phyloP scores from a whole-genome alignment of 2,888 invertebrate genomes.

The Neoascia interrupta region DNA sequence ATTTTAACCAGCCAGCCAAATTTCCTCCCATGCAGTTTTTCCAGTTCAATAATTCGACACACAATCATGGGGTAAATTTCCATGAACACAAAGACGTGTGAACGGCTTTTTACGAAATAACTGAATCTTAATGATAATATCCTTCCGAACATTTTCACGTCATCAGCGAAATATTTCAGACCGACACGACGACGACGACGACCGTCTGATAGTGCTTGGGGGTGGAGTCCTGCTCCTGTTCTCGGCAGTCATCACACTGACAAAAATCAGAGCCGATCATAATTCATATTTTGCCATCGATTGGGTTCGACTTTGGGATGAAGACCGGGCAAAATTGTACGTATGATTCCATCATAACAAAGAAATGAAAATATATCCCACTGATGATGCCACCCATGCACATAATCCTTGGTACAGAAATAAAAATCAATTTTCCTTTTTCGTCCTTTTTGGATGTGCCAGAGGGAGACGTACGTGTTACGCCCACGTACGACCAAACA shows the following conservation, averaged over 20 bases:
- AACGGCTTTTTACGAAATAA: conserved; percentile 22
- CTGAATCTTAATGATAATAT: conserved; percentile 33
- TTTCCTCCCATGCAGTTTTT: conserved; percentile 16
- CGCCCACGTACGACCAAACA: neutral
- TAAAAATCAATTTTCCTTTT: conserved; percentile 46
- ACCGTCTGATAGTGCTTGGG: no score
- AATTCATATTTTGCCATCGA: conserved; percentile 8
- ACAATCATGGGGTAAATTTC: conserved; percentile 18
- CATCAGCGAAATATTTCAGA: conserved; percentile 38
- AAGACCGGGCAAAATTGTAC: conserved; percentile 15
- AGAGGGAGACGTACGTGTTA: neutral
- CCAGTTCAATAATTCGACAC: conserved; percentile 43
- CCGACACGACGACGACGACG: no score
- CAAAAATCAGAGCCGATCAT: conserved; percentile 12
- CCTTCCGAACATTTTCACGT: conserved; percentile 34
- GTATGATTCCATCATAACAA: conserved; percentile 39
- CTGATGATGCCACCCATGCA: conserved; percentile 18
- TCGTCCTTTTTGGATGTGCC: neutral
- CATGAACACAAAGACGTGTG: conserved; percentile 13
- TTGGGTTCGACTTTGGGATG: conserved; percentile 2
- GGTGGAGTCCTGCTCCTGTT: no score
- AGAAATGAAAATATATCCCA: conserved; percentile 41
- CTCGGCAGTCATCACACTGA: no score
- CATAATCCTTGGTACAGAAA: conserved; percentile 13
- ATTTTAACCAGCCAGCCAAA: no score